Evolutionary conservation across 2,797 vertebrate species (phyloP).

Genomic region (Peromyscus eremicus): DNA sequence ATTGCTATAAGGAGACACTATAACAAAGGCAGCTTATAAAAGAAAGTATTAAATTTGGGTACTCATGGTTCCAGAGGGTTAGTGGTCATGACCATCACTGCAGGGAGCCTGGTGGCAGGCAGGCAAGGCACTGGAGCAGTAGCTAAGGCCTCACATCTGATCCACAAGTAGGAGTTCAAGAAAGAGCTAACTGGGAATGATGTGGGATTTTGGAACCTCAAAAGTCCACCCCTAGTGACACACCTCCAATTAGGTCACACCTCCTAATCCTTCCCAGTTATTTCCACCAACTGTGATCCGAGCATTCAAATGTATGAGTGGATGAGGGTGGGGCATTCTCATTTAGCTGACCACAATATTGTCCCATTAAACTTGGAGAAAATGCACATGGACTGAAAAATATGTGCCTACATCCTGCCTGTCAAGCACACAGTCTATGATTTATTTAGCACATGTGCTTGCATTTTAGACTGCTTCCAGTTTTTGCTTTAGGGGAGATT

Average conservation of each 20-base stretch:
- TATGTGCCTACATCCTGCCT: not conserved
- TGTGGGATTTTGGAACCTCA: not conserved
- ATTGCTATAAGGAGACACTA: not conserved
- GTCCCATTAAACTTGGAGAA: not conserved
- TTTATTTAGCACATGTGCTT: not conserved
- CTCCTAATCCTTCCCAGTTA: not conserved
- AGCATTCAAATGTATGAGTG: not conserved
- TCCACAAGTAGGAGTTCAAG: not conserved
- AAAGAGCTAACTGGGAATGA: not conserved
- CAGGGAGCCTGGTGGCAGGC: not conserved
- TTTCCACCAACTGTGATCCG: not conserved
- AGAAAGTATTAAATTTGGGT: not conserved
- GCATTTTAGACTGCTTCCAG: not conserved
- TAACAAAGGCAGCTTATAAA: not conserved
- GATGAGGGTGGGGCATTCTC: not conserved
- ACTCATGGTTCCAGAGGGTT: not conserved
- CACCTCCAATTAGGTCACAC: not conserved
- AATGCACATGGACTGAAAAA: not conserved
- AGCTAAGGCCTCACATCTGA: not conserved
- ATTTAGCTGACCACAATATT: not conserved
- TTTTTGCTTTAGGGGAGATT: constrained; percentile 14
- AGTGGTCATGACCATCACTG: not conserved
- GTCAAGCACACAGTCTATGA: not conserved
- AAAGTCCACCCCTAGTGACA: not conserved
- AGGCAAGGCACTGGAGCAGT: not conserved